Evolutionary conservation across 2,797 vertebrate species (phyloP).

Genomic region (Erpetoichthys calabaricus): DNA sequence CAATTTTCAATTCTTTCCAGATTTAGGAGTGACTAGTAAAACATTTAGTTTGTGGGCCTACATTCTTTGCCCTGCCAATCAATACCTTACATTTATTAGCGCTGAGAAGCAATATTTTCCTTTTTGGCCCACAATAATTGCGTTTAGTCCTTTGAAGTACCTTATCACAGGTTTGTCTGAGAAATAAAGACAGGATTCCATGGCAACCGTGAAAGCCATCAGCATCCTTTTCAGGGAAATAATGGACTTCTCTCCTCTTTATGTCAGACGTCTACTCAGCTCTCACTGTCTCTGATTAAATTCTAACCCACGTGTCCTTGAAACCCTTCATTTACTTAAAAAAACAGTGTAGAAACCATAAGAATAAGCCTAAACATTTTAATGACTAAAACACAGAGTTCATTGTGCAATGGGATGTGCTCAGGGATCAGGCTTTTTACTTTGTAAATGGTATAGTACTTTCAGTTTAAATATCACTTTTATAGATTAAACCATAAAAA

Average conservation of each 20-base stretch:
- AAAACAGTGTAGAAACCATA: slow-evolving; percentile 23
- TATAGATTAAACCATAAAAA: too few relatives aligned
- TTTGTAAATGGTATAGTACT: too few relatives aligned
- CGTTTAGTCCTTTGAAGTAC: slow-evolving; percentile 60
- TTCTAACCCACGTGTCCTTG: slow-evolving; percentile 52
- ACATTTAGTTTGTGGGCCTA: slow-evolving; percentile 30
- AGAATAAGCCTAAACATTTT: slow-evolving; percentile 4
- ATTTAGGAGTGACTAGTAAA: slow-evolving; percentile 26
- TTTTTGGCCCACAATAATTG: slow-evolving; percentile 58
- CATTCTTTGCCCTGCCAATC: slow-evolving; percentile 42
- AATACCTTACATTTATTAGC: slow-evolving; percentile 59
- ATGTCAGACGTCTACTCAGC: slow-evolving; percentile 61
- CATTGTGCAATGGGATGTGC: too few relatives aligned
- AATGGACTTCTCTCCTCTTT: slow-evolving; percentile 68
- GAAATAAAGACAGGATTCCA: slow-evolving; percentile 56
- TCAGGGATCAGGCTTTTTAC: too few relatives aligned
- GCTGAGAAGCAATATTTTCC: slow-evolving; percentile 58
- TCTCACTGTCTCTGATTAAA: slow-evolving; percentile 58
- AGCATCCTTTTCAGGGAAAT: slow-evolving; percentile 66
- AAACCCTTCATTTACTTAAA: slow-evolving; percentile 51
- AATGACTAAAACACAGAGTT: neutral
- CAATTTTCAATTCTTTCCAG: slow-evolving; percentile 18
- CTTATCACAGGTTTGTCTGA: slow-evolving; percentile 58
- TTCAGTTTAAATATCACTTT: too few relatives aligned
- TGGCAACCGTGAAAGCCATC: slow-evolving; percentile 64